Base-by-base conservation (phyloP, 2,888 invertebrate genomes). In the Troilus luridus region DNA sequence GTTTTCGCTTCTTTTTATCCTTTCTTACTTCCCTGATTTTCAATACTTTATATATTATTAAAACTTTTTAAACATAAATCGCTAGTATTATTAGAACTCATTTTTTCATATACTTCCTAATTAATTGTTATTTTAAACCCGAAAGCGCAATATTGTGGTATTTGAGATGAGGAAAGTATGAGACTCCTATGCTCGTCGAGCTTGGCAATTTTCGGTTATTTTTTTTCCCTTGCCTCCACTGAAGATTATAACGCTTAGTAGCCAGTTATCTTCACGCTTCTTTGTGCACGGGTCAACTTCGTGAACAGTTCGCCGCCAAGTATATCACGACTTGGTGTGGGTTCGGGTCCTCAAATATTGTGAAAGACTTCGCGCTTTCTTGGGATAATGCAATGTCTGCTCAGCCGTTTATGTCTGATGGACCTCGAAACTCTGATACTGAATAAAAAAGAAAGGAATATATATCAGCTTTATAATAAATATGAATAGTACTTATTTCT, bases 221-320 rank as follows among this genome's bases (percentile, higher is more conserved):
- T 77, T 77, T 72, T 41, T 77, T 77, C 41, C 17, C 14, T 41
- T 27, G 14, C 12, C 72, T 9, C 41, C 6, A 0, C 0, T 17
- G 72, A 77, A 77, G 72, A 77, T 77, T 77, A 77, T 77, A 77
- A 77, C 72, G 72, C 72, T 77, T 77, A 77, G 72, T 77, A 77
- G 72, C 72, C 7, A 41, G 72, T 77, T 41, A 41, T 77, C 17
- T 77, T 77, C 72, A 77, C 72, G 72, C 27, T 77, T 77, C 72
- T 41, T 41, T 41, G 72, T 77, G 41, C 72, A 77, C 41, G 72
- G 72, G 72, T 77, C 72, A 77, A 77, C 72, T 41, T 77, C 72
- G 72, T 77, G 72, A 77, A 77, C 17, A 0, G 41, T 41, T 41
- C 8, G 41, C 1, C 72, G 41, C 17, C 72, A 77, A 77, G 27